Evolutionary conservation across 1,140 invertebrate species (phyloP).

Genomic region (Thaumetopoea pityocampa): DNA sequence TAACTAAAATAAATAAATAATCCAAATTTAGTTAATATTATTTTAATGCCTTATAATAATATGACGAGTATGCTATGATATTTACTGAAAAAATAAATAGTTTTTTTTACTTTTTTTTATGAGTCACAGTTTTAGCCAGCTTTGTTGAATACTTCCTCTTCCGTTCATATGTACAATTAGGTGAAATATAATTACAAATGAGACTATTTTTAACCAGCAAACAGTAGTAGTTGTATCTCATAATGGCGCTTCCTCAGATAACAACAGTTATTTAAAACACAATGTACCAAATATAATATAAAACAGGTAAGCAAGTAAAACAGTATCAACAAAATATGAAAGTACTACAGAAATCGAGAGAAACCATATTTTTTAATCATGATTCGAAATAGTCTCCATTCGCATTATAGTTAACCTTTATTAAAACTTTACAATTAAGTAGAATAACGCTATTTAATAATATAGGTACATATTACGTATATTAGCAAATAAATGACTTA

Average conservation of each 20-base stretch:
- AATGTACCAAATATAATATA: too few relatives aligned
- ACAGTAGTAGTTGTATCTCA: not conserved
- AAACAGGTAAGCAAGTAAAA: too few relatives aligned
- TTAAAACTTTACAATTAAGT: slow-evolving; percentile 6
- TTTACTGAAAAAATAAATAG: slow-evolving; percentile 43
- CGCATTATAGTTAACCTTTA: slow-evolving; percentile 2
- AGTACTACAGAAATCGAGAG: too few relatives aligned
- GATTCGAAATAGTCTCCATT: not conserved
- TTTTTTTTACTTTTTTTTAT: slow-evolving; percentile 22
- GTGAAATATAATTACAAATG: slow-evolving; percentile 4
- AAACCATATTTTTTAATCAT: not conserved
- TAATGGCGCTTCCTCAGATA: too few relatives aligned
- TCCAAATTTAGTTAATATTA: slow-evolving; percentile 22
- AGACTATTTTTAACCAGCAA: not conserved
- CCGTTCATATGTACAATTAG: slow-evolving; percentile 9
- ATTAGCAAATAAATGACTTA: slow-evolving; percentile 7
- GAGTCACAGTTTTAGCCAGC: slow-evolving; percentile 28
- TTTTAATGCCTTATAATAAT: slow-evolving; percentile 26
- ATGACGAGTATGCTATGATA: slow-evolving; percentile 30
- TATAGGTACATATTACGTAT: not conserved
- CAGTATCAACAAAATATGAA: too few relatives aligned
- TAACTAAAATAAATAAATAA: too few relatives aligned
- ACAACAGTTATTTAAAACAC: too few relatives aligned
- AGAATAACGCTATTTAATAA: slow-evolving; percentile 6
- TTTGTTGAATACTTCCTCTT: slow-evolving; percentile 26